Conservation (phyloP, 2,797 vertebrate species). For the Sebastes glaucus region DNA sequence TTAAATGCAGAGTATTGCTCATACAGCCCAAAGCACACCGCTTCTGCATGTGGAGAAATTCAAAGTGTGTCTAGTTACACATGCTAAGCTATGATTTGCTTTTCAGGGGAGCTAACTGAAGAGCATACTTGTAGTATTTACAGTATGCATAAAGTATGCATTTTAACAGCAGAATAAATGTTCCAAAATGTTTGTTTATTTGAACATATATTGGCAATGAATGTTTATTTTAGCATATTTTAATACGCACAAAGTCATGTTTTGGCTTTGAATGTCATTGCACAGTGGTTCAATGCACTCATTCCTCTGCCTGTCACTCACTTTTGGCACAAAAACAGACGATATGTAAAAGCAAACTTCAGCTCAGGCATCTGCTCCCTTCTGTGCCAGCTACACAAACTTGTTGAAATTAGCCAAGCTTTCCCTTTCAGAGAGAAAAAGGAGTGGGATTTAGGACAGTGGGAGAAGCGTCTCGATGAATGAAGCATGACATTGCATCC, state of each 20-base stretch:
- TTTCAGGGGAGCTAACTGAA: not conserved
- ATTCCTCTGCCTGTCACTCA: conserved; percentile 15
- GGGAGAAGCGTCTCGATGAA: conserved; percentile 61
- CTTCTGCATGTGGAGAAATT: not conserved
- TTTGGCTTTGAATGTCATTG: not conserved
- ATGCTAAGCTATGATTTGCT: not conserved
- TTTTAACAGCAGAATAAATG: not conserved
- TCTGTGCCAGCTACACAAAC: conserved; percentile 29
- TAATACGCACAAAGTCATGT: not conserved
- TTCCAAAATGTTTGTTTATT: not conserved
- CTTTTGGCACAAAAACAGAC: conserved; percentile 21
- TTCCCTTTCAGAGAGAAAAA: conserved; percentile 27
- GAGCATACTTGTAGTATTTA: not conserved
- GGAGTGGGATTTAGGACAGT: conserved; percentile 60
- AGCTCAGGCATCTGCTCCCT: conserved; percentile 27
- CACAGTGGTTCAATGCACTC: not conserved
- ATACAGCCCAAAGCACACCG: not conserved
- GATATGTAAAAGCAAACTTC: conserved; percentile 28
- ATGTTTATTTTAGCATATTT: not conserved
- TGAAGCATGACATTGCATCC: conserved; percentile 72
- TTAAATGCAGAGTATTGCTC: not conserved
- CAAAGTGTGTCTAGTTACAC: not conserved
- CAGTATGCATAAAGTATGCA: not conserved
- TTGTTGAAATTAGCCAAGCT: conserved; percentile 49
- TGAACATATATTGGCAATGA: not conserved